phyloP scores from a whole-genome alignment of 2,797 vertebrate genomes.

The Meda fulgida region DNA sequence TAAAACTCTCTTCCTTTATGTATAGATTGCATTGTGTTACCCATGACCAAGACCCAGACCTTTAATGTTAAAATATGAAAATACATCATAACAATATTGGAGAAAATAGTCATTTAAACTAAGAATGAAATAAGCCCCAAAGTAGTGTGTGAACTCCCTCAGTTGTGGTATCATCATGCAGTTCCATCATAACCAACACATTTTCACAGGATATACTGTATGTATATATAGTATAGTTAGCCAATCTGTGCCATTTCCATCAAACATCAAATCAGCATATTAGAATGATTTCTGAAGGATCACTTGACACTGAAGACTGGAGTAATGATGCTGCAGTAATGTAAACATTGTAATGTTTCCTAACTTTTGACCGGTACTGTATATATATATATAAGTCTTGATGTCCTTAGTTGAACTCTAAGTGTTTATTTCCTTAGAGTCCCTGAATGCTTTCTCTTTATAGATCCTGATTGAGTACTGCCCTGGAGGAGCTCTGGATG shows the following conservation, averaged over 20 bases:
- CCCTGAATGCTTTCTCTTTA: not conserved
- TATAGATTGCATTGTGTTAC: not conserved
- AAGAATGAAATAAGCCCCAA: too few species aligned
- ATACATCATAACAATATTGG: not conserved
- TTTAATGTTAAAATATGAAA: not conserved
- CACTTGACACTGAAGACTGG: too few species aligned
- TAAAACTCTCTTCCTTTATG: not conserved
- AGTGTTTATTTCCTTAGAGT: not conserved
- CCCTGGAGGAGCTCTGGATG: constrained; percentile 75
- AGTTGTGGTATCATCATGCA: not conserved
- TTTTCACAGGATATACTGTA: not conserved
- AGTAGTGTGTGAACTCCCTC: too few species aligned
- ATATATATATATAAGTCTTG: not conserved
- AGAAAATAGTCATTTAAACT: not conserved
- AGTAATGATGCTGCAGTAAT: too few species aligned
- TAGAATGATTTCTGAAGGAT: too few species aligned
- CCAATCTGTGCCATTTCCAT: not conserved
- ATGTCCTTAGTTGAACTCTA: not conserved
- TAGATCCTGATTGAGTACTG: constrained; percentile 80
- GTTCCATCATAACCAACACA: not conserved
- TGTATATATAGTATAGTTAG: too few species aligned
- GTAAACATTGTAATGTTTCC: too few species aligned
- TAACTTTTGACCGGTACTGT: too few species aligned
- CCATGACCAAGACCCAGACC: not conserved
- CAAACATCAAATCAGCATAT: too few species aligned